Conservation (phyloP, 2,888 invertebrate genomes). For the Liopterus haemorrhoidalis region DNA sequence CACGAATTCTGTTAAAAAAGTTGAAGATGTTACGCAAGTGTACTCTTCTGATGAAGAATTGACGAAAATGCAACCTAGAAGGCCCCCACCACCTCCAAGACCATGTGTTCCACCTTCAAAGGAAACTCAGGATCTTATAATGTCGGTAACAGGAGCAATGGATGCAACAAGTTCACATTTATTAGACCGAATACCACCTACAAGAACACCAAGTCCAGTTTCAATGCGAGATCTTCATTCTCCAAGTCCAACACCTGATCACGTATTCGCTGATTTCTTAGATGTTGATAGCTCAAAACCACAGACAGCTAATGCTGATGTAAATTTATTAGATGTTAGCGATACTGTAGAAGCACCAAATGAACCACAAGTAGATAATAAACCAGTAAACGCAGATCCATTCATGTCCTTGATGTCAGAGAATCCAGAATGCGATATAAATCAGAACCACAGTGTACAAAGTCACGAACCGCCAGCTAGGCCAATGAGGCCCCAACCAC, state of each 20-base stretch:
- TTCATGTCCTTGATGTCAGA: constrained; percentile 31
- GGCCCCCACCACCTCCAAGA: constrained; percentile 49
- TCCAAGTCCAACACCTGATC: constrained; percentile 75
- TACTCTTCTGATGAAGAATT: constrained; percentile 21
- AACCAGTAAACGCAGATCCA: constrained; percentile 12
- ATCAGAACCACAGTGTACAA: constrained; percentile 37
- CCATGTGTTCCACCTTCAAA: constrained; percentile 60
- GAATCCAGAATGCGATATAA: constrained; percentile 43
- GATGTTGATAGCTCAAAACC: constrained; percentile 52
- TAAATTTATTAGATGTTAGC: constrained; percentile 41
- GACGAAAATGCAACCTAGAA: constrained; percentile 37
- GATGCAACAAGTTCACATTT: constrained; percentile 81
- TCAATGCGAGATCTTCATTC: constrained; percentile 76
- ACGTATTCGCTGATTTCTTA: constrained; percentile 56
- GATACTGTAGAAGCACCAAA: constrained; percentile 27
- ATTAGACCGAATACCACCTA: constrained; percentile 75
- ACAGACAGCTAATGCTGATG: constrained; percentile 34
- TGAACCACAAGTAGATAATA: constrained; percentile 2
- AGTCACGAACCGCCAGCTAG: constrained; percentile 23
- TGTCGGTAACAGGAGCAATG: constrained; percentile 82
- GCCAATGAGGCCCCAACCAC: constrained; percentile 36
- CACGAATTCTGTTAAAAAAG: constrained; percentile 36
- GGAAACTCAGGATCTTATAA: constrained; percentile 78
- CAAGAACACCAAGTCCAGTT: constrained; percentile 81
- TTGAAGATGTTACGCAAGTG: constrained; percentile 10